Conservation (phyloP, 2,888 invertebrate species). For the Leptinotarsa rubiginosa region DNA sequence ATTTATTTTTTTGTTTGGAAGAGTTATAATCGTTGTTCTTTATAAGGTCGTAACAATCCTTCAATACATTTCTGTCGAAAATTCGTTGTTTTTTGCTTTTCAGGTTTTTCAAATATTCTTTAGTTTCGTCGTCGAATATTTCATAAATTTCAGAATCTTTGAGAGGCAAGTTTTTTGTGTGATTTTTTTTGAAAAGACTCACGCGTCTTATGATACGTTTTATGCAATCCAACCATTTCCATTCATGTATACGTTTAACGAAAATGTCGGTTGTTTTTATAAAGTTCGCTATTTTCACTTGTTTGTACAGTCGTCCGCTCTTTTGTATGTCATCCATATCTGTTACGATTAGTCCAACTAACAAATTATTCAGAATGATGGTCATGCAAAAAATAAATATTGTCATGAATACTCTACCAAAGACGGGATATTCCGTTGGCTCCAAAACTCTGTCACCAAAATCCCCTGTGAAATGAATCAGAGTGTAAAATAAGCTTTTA, state of each 20-base stretch:
- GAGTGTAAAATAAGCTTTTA: constrained; percentile 48
- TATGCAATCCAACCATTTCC: constrained; percentile 32
- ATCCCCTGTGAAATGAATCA: constrained; percentile 53
- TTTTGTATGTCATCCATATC: constrained; percentile 53
- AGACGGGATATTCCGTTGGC: constrained; percentile 46
- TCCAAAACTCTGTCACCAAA: constrained; percentile 49
- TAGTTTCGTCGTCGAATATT: constrained; percentile 47
- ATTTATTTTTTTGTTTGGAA: not conserved
- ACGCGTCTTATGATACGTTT: constrained; percentile 34
- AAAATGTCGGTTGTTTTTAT: constrained; percentile 48
- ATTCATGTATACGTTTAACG: constrained; percentile 41
- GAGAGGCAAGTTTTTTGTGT: constrained; percentile 38
- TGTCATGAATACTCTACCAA: constrained; percentile 49
- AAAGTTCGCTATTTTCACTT: constrained; percentile 50
- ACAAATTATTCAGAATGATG: constrained; percentile 53
- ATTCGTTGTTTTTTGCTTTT: constrained; percentile 29
- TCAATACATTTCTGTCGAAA: constrained; percentile 31
- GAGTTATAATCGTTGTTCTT: not conserved
- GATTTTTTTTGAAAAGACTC: constrained; percentile 40
- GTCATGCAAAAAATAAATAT: constrained; percentile 55
- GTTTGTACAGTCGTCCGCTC: constrained; percentile 47
- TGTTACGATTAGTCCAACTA: constrained; percentile 54
- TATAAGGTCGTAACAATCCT: constrained; percentile 26
- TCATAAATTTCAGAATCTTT: constrained; percentile 22
- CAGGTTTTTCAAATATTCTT: constrained; percentile 40